Evolutionary conservation across 2,888 invertebrate genomes (phyloP).

Genomic region (Netelia fuscicornis): DNA sequence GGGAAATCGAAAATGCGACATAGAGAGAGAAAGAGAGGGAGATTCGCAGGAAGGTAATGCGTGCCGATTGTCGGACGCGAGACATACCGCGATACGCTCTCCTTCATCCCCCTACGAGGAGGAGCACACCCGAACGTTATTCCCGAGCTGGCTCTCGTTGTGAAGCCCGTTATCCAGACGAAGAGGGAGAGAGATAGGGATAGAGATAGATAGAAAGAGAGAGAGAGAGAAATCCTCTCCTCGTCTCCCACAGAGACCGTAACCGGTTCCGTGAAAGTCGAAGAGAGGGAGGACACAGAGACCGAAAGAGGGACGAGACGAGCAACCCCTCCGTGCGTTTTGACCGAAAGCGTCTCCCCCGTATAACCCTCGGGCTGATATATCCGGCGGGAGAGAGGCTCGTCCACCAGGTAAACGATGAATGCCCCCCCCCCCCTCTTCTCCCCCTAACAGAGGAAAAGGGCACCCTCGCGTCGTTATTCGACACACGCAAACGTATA

Average conservation of each 20-base stretch:
- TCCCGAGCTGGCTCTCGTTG: background rate
- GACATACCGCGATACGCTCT: conserved; percentile 73
- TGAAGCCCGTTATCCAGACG: background rate
- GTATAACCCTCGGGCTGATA: conserved; percentile 22
- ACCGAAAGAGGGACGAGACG: conserved; percentile 48
- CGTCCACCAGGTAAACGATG: conserved; percentile 64
- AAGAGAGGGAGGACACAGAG: conserved; percentile 6
- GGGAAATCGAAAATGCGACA: conserved; percentile 3
- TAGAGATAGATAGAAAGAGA: conserved; percentile 3
- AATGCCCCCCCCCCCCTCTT: conserved; percentile 24
- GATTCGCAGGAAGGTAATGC: conserved; percentile 73
- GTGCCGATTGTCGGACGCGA: conserved; percentile 80
- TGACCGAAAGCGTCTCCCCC: background rate
- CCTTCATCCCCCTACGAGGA: conserved; percentile 61
- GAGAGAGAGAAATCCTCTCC: conserved; percentile 29
- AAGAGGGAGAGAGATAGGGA: background rate
- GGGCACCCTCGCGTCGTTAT: background rate
- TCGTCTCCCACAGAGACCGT: background rate
- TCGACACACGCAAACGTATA: background rate
- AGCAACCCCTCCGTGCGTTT: conserved; percentile 41
- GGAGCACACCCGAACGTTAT: conserved; percentile 37
- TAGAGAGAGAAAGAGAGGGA: conserved; percentile 12
- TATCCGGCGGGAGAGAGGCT: conserved; percentile 11
- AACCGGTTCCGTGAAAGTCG: background rate
- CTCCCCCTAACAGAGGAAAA: conserved; percentile 39